Base-by-base conservation (phyloP, 2,797 vertebrate genomes). In the Bradypodion ventrale region DNA sequence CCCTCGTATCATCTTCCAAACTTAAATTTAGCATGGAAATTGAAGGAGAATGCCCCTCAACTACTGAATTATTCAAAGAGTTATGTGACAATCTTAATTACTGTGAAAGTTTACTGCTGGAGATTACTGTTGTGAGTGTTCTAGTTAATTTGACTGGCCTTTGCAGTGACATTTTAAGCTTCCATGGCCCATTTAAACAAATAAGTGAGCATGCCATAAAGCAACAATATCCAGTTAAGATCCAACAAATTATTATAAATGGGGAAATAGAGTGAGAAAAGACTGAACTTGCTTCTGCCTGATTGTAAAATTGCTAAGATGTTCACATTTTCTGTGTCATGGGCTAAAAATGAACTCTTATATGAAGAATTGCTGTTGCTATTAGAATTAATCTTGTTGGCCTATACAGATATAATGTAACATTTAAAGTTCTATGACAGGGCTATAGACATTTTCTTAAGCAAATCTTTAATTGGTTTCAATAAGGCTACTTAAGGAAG, bases 131-230 rank as follows among this genome's bases (percentile, higher is more conserved):
- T 66, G 78, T 77, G 74, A 59, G 37, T 66, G 44, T 78, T 87
- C 59, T 62, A 73, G n/a, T 44, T 87, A 87, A 87, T 87, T 84
- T 83, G 74, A 87, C 84, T 87, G 86, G 73, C 82, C 82, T 87
- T 87, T 87, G 44, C 78, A 73, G 25, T 87, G 86, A 84, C 82
- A 87, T 87, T 87, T 87, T 73, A 87, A 77, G 74, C 78, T 87
- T 87, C 49, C 59, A 35, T 73, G 49, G 46, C 16, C 73, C 66
- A 77, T 81, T 87, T 80, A 77, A 81, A 73, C 12, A 21, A 73
- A 65, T 65, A 84, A 81, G 35, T 70, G 56, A 59, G 37, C 42
- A 72, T 76, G 52, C 40, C 49, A 40, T 40, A 68, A 69, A 75
- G 46, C 40, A 80, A 76, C 63, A 87, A 78, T 56, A 83, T 69